These are phyloP conservation scores for Margarornis squamiger DNA, from an alignment of 2,797 vertebrate species.

Conservation along the genomic window DNA sequence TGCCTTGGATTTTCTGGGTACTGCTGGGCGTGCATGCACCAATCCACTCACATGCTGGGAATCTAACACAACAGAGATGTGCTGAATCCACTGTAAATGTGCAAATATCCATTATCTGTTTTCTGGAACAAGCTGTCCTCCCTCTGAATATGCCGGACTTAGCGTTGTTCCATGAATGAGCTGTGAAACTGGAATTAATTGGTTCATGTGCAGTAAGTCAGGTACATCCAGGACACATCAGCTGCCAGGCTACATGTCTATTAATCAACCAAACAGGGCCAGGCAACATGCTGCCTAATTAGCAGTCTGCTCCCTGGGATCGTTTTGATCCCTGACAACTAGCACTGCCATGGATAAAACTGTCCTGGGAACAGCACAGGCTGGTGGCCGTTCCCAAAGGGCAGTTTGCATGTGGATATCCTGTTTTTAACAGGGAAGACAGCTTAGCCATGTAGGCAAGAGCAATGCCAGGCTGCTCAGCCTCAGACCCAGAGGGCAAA, in stretches of 20 bases:
- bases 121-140: not conserved
- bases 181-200: not conserved
- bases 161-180: fast-evolving
- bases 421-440: not conserved
- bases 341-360: not conserved
- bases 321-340: not conserved
- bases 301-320: not conserved
- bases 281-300: not conserved
- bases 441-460: too few species aligned
- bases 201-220: not conserved
- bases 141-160: not conserved
- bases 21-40: not conserved
- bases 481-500: not conserved
- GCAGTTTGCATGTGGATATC: too few species aligned
- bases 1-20: not conserved
- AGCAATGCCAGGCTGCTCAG: not conserved
- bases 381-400: not conserved
- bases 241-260: not conserved
- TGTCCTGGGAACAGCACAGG: not conserved
- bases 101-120: not conserved
- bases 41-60: fast-evolving
- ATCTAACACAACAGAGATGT: not conserved
- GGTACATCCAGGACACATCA: not conserved
- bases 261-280: not conserved
- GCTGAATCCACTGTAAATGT: not conserved